phyloP scores from a whole-genome alignment of 1,140 invertebrate genomes.

The Diabrotica virgifera region DNA sequence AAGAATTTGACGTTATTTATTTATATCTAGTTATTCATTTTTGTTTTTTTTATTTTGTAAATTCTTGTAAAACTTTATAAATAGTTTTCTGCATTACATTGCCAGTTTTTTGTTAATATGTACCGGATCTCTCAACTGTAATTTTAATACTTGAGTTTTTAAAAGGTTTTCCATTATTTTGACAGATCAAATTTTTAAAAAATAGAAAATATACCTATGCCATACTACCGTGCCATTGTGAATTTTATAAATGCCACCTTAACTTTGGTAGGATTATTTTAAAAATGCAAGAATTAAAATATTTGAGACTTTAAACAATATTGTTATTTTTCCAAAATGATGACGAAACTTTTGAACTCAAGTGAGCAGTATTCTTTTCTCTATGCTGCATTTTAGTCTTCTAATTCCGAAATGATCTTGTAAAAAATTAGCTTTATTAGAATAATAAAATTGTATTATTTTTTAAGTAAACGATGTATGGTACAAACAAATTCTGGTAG shows the following conservation, averaged over 20 bases:
- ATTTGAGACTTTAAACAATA: no score
- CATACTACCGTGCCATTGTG: no score
- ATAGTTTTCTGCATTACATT: constrained; percentile 37
- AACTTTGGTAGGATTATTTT: no score
- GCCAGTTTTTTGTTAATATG: constrained; percentile 14
- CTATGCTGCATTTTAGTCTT: constrained; percentile 9
- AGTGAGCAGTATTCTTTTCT: no score
- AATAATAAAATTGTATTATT: constrained; percentile 24
- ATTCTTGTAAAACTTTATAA: constrained; percentile 43
- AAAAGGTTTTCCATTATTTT: no score
- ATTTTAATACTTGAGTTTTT: no score
- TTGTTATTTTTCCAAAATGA: no score
- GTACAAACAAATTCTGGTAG: constrained; percentile 25
- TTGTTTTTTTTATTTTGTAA: constrained; percentile 41
- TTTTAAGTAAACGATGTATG: constrained; percentile 15
- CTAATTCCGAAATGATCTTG: constrained; percentile 5
- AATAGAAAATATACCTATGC: no score
- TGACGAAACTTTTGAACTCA: no score
- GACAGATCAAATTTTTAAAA: no score
- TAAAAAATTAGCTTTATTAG: constrained; percentile 25
- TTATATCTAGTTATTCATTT: constrained; percentile 35
- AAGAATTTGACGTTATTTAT: constrained; percentile 46
- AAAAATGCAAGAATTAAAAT: no score
- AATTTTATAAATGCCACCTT: no score
- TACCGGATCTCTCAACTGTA: not conserved